Evolutionary conservation across 2,797 vertebrate species (phyloP).

Genomic region (Rachycentron canadum): DNA sequence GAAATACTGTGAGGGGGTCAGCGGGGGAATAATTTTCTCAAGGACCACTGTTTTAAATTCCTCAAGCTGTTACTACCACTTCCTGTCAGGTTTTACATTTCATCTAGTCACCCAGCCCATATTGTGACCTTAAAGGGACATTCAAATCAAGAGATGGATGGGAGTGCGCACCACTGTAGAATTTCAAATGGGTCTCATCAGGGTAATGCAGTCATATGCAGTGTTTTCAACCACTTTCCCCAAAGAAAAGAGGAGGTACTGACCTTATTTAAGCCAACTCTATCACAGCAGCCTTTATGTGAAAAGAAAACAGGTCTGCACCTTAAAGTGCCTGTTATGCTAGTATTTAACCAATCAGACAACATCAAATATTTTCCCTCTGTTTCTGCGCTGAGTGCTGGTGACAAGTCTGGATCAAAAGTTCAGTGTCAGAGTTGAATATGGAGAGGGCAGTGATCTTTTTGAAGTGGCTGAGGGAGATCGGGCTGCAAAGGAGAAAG

Average conservation of each 20-base stretch:
- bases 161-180: conserved; percentile 39
- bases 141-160: conserved; percentile 61
- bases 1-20: conserved; percentile 42
- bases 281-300: conserved; percentile 31
- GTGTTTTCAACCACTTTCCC: conserved; percentile 55
- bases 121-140: conserved; percentile 62
- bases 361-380: conserved; percentile 41
- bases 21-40: conserved; percentile 36
- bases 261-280: conserved; percentile 40
- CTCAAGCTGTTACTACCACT: conserved; percentile 16
- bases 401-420: conserved; percentile 48
- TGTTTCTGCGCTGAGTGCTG: conserved; percentile 55
- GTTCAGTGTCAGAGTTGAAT: conserved; percentile 41
- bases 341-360: conserved; percentile 28
- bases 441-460: conserved; percentile 24
- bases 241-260: conserved; percentile 30
- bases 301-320: conserved; percentile 33
- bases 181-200: conserved; percentile 62
- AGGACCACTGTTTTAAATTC: conserved; percentile 48
- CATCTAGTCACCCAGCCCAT: conserved; percentile 43
- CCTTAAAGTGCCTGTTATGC: conserved; percentile 44
- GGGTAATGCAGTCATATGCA: conserved; percentile 57
- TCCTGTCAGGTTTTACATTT: conserved; percentile 57
- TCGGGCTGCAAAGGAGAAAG: conserved; percentile 58
- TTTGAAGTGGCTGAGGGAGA: conserved; percentile 31